These are phyloP conservation scores for Hedychridium roseum DNA, from an alignment of 2,888 invertebrate species.

Conservation along the genomic window DNA sequence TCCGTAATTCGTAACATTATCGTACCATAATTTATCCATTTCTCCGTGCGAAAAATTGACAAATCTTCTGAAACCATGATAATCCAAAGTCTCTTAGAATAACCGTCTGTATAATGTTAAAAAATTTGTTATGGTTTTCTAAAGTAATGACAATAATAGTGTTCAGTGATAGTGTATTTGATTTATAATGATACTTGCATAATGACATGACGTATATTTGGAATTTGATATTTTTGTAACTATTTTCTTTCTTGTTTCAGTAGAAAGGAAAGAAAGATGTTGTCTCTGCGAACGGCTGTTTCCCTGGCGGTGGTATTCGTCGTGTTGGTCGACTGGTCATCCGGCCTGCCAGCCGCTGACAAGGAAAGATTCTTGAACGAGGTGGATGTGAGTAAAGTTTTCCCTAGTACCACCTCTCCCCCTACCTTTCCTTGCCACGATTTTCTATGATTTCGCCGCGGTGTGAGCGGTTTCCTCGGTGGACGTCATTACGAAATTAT, in stretches of 20 bases:
- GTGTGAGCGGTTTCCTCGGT: neutral
- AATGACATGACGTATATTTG: neutral
- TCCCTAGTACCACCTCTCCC: slow-evolving; percentile 12
- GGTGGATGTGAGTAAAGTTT: slow-evolving; percentile 55
- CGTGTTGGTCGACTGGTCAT: slow-evolving; percentile 45
- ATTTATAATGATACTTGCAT: neutral
- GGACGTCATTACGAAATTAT: neutral
- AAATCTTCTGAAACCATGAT: neutral
- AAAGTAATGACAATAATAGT: neutral
- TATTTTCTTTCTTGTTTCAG: neutral
- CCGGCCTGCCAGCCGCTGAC: slow-evolving; percentile 52
- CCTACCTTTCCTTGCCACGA: slow-evolving; percentile 5
- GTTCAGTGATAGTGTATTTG: neutral
- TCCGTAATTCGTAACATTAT: neutral
- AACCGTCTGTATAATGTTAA: neutral
- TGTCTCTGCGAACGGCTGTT: slow-evolving; percentile 37
- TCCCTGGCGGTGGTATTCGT: slow-evolving; percentile 42
- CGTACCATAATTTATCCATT: neutral
- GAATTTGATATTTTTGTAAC: neutral
- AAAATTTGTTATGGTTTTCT: neutral
- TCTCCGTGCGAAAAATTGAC: neutral
- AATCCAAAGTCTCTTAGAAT: neutral
- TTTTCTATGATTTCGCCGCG: neutral
- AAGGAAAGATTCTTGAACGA: slow-evolving; percentile 59
- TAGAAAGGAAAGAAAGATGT: slow-evolving; percentile 29